These are phyloP conservation scores for Sinelater perroti DNA, from an alignment of 2,888 invertebrate genomes.

Conservation along the genomic window DNA sequence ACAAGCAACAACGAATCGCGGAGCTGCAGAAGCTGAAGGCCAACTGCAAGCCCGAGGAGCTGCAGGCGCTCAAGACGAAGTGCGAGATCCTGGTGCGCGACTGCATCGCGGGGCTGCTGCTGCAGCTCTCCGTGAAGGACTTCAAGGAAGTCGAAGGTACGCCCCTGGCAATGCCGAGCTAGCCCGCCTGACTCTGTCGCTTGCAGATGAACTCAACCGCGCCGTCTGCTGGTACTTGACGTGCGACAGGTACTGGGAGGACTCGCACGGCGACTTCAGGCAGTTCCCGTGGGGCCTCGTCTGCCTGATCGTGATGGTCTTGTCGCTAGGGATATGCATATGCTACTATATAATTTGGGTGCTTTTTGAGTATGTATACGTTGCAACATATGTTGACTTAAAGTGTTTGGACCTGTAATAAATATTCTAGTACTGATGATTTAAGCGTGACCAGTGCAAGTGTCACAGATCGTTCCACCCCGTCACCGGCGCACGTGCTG, in stretches of 20 bases:
- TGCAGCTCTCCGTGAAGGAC: slow-evolving; percentile 82
- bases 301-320: slow-evolving; percentile 80
- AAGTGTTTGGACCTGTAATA: background rate
- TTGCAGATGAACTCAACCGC: slow-evolving; percentile 83
- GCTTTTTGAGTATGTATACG: slow-evolving; percentile 83
- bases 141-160: slow-evolving; percentile 88
- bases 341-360: slow-evolving; percentile 95
- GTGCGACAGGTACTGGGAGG: slow-evolving; percentile 93
- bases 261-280: slow-evolving; percentile 75
- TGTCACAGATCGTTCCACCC: slow-evolving; percentile 73
- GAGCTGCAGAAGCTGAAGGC: slow-evolving; percentile 78
- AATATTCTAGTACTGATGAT: slow-evolving; percentile 70
- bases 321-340: slow-evolving; percentile 84
- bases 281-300: slow-evolving; percentile 84
- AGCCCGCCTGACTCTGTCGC: background rate
- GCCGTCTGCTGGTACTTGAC: slow-evolving; percentile 92
- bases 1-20: slow-evolving; percentile 71
- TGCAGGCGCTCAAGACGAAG: slow-evolving; percentile 72
- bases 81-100: slow-evolving; percentile 76
- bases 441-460: slow-evolving; percentile 74
- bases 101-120: slow-evolving; percentile 82
- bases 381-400: background rate
- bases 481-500: slow-evolving; percentile 69
- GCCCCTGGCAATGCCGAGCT: no score
- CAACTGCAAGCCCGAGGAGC: slow-evolving; percentile 81